Base-by-base conservation (phyloP, 2,113 vertebrate species). In the Colossoma macropomum region DNA sequence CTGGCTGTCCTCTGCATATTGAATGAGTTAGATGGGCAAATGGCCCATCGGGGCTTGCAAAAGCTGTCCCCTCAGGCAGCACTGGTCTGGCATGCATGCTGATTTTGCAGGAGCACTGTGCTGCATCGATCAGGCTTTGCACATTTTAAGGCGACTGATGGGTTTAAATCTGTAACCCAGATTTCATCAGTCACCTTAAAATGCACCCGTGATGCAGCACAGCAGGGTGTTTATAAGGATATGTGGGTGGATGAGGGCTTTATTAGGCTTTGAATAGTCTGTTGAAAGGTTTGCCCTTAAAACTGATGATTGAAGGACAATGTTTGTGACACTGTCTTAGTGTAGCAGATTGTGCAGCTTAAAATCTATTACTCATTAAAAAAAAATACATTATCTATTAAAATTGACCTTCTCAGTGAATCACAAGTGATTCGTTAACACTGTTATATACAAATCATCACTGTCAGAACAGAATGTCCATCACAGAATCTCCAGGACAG, bases 1-100 rank as follows among this genome's bases (percentile, higher is more conserved):
- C 3, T 68, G 80, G 45, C 34, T 34, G 50, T 32, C 38, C n/a
- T 78, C 70, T 74, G 62, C 52, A 71, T 82, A 70, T 81, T 62
- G 72, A 65, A 79, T 78, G 30, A 84, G 59, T 65, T 27, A 48
- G 17, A 62, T 30, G 56, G 52, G 68, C 63, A 65, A 48, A 32
- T 32, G 7, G 63, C 70, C 16, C 52, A 74, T 19, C 32, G 32
- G 25, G n/a, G 34, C 60, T 48, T 34, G 41, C 11, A 48, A 32
- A 65, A 50, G 48, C 70, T 54, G 50, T 82, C 75, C 27, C 69
- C 17, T 68, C 1, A 48, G 50, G 68, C 62, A 30, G n/a, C 15
- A 27, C 54, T 34, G 4, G 28, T 56, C n/a, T 45, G 27, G 60
- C 9, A 63, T 30, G 9, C 50, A 21, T 38, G 17, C 30, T 52